Percentiles rank a stretch among this genome's conserved stretches.
Conservation (phyloP, 2,888 invertebrate genomes). For the Tanytarsus gracilentus region DNA sequence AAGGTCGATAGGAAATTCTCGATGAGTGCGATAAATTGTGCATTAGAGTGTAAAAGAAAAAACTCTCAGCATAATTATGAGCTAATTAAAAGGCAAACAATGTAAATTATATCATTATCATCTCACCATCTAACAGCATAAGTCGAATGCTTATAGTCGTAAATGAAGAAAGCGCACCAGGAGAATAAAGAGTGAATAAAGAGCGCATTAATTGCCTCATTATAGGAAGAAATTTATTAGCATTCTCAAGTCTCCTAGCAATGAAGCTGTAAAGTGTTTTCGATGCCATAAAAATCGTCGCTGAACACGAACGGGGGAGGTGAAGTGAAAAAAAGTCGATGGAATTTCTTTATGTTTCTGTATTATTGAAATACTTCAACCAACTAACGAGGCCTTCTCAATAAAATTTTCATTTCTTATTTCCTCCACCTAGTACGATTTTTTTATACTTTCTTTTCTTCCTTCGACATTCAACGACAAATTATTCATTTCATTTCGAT, state of each 20-base stretch:
- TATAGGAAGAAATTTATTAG: conserved; percentile 19
- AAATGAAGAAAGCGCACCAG: not conserved
- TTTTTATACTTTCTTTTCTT: conserved; percentile 1
- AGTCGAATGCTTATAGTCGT: not conserved
- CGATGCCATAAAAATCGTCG: conserved; percentile 11
- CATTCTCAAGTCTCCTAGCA: conserved; percentile 2
- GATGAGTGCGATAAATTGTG: too few relatives aligned
- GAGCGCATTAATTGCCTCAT: conserved; percentile 27
- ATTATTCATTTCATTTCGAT: conserved; percentile 22
- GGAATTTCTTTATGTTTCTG: not conserved
- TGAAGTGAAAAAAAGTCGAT: conserved; percentile 3
- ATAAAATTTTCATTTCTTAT: conserved; percentile 29
- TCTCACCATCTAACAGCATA: too few relatives aligned
- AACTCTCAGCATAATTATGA: too few relatives aligned
- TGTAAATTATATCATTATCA: too few relatives aligned
- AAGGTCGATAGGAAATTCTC: too few relatives aligned
- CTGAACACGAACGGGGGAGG: not conserved
- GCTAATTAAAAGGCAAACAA: too few relatives aligned
- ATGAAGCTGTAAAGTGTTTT: conserved; percentile 27
- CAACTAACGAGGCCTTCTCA: conserved; percentile 27
- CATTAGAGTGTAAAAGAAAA: too few relatives aligned
- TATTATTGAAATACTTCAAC: conserved; percentile 16
- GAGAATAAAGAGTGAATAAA: not conserved
- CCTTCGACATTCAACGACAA: conserved; percentile 27
- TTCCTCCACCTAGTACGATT: conserved; percentile 21